Percentiles rank a stretch among this genome's conserved stretches.
phyloP scores from a whole-genome alignment of 1,140 invertebrate genomes.

The Trinorchestia longiramus region DNA sequence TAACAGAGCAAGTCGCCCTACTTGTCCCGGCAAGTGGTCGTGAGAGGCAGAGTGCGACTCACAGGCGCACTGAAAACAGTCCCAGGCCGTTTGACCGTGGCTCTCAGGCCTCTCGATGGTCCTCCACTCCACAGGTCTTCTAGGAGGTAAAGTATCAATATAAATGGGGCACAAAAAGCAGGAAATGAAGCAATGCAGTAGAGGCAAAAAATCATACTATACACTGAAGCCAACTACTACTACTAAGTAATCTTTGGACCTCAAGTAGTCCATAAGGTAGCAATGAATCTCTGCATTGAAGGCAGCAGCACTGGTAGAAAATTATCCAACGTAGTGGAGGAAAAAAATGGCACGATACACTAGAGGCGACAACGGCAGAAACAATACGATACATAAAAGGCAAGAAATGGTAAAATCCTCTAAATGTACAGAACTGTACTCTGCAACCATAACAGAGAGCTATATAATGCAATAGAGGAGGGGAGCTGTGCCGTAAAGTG shows the following conservation, averaged over 20 bases:
- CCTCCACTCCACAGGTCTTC: neutral
- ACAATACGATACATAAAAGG: no score
- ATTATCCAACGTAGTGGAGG: neutral
- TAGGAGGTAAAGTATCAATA: neutral
- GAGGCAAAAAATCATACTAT: neutral
- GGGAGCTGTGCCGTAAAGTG: neutral
- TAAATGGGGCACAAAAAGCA: neutral
- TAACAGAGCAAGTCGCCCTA: neutral
- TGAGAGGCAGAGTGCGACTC: neutral
- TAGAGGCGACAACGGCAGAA: no score
- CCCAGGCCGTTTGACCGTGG: neutral
- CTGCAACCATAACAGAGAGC: neutral
- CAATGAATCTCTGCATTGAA: no score
- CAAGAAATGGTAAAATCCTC: no score
- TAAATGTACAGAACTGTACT: no score
- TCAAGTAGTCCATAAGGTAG: no score
- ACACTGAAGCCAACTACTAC: neutral
- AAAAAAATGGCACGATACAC: neutral
- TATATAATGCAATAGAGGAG: neutral
- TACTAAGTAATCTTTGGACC: no score
- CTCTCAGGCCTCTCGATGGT: neutral
- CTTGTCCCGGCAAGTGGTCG: conserved; percentile 9
- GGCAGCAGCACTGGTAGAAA: neutral
- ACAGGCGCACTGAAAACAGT: neutral
- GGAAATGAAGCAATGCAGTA: neutral